These are phyloP conservation scores for Hydrocynus forskahlii DNA, from an alignment of 2,797 vertebrate species.

Conservation along the genomic window DNA sequence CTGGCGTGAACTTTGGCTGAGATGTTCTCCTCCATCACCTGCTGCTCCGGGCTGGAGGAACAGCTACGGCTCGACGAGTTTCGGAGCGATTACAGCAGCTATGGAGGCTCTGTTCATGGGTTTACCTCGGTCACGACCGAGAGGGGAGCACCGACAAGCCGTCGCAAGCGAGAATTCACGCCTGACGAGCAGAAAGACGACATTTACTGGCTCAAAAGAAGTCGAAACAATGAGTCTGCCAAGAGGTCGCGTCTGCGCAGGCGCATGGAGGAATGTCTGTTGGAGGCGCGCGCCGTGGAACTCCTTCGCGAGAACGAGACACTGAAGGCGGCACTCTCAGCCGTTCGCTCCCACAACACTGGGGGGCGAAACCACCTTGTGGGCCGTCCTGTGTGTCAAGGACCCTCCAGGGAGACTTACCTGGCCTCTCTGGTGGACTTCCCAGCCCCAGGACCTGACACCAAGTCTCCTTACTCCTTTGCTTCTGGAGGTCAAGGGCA, in stretches of 20 bases:
- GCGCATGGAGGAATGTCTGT: slow-evolving; percentile 62
- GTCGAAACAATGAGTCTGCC: slow-evolving; percentile 71
- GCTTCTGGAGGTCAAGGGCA: not conserved
- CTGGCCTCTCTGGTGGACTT: not conserved
- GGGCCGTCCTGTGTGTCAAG: not conserved
- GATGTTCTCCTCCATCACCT: slow-evolving; percentile 42
- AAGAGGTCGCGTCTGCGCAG: slow-evolving; percentile 69
- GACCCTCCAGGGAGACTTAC: slow-evolving; percentile 9
- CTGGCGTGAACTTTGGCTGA: not conserved
- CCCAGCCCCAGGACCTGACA: not conserved
- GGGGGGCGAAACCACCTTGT: not conserved
- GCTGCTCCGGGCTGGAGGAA: slow-evolving; percentile 17
- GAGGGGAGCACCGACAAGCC: slow-evolving; percentile 16
- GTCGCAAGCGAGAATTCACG: slow-evolving; percentile 64
- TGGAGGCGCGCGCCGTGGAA: slow-evolving; percentile 62
- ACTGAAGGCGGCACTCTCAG: slow-evolving; percentile 62
- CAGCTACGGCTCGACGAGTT: not conserved
- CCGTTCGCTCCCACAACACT: slow-evolving; percentile 48
- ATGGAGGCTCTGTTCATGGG: slow-evolving; percentile 33
- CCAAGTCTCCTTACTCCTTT: not conserved
- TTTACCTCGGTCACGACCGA: not conserved
- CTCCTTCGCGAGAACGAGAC: slow-evolving; percentile 69
- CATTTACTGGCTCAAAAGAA: slow-evolving; percentile 69
- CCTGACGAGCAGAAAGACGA: slow-evolving; percentile 63
- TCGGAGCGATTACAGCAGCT: slow-evolving; percentile 15